Evolutionary conservation across 2,797 vertebrate species (phyloP).

Genomic region (Gymnoscopelus microlampas): DNA sequence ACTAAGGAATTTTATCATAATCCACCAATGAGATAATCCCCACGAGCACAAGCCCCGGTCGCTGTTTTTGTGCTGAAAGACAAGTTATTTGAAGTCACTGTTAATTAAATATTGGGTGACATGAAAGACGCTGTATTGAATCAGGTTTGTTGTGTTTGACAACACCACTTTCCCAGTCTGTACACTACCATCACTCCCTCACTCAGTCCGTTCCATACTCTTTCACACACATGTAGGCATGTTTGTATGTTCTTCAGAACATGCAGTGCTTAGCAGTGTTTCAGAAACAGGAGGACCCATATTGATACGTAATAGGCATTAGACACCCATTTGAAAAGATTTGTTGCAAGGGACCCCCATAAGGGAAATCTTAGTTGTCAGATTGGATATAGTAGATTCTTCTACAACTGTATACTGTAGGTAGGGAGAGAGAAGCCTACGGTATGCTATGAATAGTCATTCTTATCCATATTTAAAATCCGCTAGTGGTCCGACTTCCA

Average conservation of each 20-base stretch:
- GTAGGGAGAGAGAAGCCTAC: not conserved
- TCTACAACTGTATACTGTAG: not conserved
- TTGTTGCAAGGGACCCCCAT: no score
- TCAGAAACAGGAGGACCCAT: no score
- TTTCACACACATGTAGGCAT: constrained; percentile 2
- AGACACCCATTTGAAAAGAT: no score
- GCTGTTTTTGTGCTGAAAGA: constrained; percentile 36
- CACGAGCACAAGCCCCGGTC: constrained; percentile 27
- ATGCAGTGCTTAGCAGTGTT: no score
- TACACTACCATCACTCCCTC: not conserved
- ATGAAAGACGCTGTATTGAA: constrained; percentile 41
- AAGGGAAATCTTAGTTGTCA: no score
- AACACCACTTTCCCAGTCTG: constrained; percentile 20
- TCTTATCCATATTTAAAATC: no score
- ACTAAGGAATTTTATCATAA: no score
- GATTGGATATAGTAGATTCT: no score
- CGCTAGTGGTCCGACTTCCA: no score
- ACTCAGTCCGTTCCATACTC: not conserved
- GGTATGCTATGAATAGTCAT: no score
- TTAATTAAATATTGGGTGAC: constrained; percentile 66
- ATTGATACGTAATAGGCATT: no score
- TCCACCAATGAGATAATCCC: constrained; percentile 32
- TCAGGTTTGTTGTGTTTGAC: constrained; percentile 40
- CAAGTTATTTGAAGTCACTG: constrained; percentile 53
- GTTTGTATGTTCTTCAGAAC: no score